A percentile compares a stretch with the other conserved stretches of the same genome.
Conservation (phyloP, 2,797 vertebrate species). For the Arctocebus calabarensis region DNA sequence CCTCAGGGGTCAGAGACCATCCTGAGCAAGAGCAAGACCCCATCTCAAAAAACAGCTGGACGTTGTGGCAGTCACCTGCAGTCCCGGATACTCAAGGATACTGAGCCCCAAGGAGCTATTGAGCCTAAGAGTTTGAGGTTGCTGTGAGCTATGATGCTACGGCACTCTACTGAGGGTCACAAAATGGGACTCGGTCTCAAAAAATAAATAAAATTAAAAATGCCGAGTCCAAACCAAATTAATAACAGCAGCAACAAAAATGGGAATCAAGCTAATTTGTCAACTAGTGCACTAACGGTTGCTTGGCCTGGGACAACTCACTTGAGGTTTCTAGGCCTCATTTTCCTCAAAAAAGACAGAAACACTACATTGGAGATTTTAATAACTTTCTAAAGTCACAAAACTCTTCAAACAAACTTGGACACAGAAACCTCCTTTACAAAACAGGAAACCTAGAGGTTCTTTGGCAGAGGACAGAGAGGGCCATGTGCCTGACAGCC, state of each 20-base stretch:
- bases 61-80: too few relatives aligned
- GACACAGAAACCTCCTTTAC: background rate
- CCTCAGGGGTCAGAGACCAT: too few relatives aligned
- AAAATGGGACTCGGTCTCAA: too few relatives aligned
- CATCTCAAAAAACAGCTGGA: too few relatives aligned
- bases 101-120: too few relatives aligned
- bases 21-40: too few relatives aligned
- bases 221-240: background rate
- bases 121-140: too few relatives aligned
- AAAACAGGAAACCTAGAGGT: background rate
- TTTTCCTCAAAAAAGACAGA: background rate
- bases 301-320: background rate
- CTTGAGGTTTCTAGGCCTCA: background rate
- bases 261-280: background rate
- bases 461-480: background rate
- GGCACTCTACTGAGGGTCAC: too few relatives aligned
- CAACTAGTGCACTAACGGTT: background rate
- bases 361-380: background rate
- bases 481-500: fast-evolving
- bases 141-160: too few relatives aligned
- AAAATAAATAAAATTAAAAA: too few relatives aligned
- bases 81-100: too few relatives aligned
- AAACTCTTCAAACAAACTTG: background rate
- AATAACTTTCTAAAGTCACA: background rate
- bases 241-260: background rate